A percentile compares a stretch with the other conserved stretches of the same genome.
Conservation (phyloP, 2,888 invertebrate genomes). For the Argyresthia goedartella region DNA sequence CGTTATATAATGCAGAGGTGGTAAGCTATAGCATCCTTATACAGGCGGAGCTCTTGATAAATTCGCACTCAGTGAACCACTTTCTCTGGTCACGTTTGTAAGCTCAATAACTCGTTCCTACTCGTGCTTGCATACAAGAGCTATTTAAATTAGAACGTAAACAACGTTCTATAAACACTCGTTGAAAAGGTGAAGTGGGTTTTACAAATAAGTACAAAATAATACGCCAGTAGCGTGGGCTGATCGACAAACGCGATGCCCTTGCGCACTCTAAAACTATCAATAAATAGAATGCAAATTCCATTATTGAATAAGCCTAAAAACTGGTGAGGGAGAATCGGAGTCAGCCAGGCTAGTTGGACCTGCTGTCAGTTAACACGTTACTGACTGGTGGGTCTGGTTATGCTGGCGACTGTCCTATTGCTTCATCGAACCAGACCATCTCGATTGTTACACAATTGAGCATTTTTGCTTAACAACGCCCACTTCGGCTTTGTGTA, state of each 20-base stretch:
- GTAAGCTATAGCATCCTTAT: conserved; percentile 11
- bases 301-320: neutral
- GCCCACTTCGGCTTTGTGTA: conserved; percentile 31
- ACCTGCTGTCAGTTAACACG: neutral
- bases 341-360: neutral
- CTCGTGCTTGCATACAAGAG: too few relatives aligned
- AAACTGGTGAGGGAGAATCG: neutral
- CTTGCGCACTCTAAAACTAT: neutral
- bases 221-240: too few relatives aligned
- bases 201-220: too few relatives aligned
- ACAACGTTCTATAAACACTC: too few relatives aligned
- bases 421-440: conserved; percentile 39
- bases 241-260: too few relatives aligned
- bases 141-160: too few relatives aligned
- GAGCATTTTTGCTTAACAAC: conserved; percentile 44
- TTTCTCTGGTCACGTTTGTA: conserved; percentile 40
- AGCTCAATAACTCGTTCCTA: too few relatives aligned
- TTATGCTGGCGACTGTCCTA: conserved; percentile 15
- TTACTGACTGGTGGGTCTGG: neutral
- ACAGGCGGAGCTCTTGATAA: conserved; percentile 27
- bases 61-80: conserved; percentile 33
- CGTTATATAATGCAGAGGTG: conserved; percentile 20
- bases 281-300: neutral
- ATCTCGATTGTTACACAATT: conserved; percentile 38
- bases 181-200: too few relatives aligned